Percentiles rank a stretch among this genome's conserved stretches.
These are phyloP conservation scores for Neodiprion pinetum DNA, from an alignment of 1,140 invertebrate genomes.

Conservation along the genomic window DNA sequence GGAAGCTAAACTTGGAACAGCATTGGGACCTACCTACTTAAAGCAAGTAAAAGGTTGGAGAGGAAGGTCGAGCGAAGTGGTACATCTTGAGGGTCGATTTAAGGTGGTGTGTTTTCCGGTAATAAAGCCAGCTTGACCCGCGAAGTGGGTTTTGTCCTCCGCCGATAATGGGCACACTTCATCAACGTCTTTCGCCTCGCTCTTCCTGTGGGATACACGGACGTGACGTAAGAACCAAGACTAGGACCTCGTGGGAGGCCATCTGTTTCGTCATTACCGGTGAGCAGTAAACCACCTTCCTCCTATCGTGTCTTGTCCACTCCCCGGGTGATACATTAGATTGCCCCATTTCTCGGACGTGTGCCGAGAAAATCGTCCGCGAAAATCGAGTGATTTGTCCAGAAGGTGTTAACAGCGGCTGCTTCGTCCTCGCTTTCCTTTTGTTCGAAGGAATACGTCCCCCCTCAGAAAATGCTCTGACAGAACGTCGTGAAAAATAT, in stretches of 20 bases:
- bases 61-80: conserved; percentile 14
- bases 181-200: conserved; percentile 45
- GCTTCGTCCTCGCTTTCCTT: neutral
- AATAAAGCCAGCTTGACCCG: conserved; percentile 53
- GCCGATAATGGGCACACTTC: conserved; percentile 60
- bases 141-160: conserved; percentile 57
- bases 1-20: neutral
- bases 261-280: conserved; percentile 63
- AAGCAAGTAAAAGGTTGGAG: neutral
- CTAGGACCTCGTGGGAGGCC: conserved; percentile 44
- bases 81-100: conserved; percentile 43
- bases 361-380: conserved; percentile 59
- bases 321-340: conserved; percentile 62
- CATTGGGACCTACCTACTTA: neutral
- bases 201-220: conserved; percentile 46
- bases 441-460: neutral
- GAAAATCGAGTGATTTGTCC: conserved; percentile 64
- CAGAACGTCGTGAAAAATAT: neutral
- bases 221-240: neutral
- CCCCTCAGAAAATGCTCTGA: neutral
- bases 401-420: conserved; percentile 54
- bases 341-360: conserved; percentile 62
- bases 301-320: conserved; percentile 37
- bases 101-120: conserved; percentile 52
- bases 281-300: conserved; percentile 57